Evolutionary conservation across 2,797 vertebrate species (phyloP).

Genomic region (Phyllotis vaccarum): DNA sequence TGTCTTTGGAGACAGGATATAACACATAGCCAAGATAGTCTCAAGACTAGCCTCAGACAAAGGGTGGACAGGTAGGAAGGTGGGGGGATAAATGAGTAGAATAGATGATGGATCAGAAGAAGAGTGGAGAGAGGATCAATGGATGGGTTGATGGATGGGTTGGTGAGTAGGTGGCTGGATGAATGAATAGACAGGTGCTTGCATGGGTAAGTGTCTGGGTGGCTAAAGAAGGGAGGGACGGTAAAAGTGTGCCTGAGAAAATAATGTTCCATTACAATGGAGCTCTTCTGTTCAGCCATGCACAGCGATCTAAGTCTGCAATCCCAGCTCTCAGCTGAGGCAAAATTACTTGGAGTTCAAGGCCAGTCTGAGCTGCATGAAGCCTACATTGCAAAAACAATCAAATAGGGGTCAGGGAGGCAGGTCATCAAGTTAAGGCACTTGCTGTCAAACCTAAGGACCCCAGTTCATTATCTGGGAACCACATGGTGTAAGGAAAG

Average conservation of each 20-base stretch:
- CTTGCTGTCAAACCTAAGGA: not conserved
- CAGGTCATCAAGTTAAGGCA: not conserved
- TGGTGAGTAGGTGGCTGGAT: not conserved
- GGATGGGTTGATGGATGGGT: not conserved
- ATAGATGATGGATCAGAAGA: not conserved
- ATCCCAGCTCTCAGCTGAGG: not conserved
- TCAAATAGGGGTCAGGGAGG: not conserved
- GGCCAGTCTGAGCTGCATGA: not conserved
- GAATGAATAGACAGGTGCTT: too few species aligned
- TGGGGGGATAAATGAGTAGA: not conserved
- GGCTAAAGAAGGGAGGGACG: not conserved
- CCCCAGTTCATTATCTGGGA: not conserved
- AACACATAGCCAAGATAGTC: not conserved
- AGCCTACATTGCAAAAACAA: not conserved
- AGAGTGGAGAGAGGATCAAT: not conserved
- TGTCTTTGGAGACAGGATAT: not conserved
- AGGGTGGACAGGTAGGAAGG: too few species aligned
- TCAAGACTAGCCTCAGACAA: not conserved
- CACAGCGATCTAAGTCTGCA: not conserved
- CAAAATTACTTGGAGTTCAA: not conserved
- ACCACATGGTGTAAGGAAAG: not conserved
- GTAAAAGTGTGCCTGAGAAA: not conserved
- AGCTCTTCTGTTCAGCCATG: not conserved
- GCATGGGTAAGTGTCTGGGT: not conserved
- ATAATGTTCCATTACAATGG: fast-evolving